These are phyloP conservation scores for Diorhabda carinulata DNA, from an alignment of 1,140 invertebrate species.

Conservation along the genomic window DNA sequence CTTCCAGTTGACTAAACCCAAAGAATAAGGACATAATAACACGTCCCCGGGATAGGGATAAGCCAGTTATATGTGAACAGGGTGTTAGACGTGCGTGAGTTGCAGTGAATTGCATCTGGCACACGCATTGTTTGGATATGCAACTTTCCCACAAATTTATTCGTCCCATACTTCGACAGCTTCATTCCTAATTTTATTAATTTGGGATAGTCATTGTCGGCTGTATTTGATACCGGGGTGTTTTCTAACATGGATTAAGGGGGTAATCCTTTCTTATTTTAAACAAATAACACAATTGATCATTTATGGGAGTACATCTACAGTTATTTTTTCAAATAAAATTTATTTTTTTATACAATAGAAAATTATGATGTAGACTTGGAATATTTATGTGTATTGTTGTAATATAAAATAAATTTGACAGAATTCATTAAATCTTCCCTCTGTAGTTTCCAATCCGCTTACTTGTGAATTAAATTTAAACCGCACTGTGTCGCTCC, in stretches of 20 bases:
- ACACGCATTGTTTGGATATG: conserved; percentile 37
- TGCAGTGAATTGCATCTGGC: conserved; percentile 43
- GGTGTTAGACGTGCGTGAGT: conserved; percentile 33
- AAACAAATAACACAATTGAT: too few relatives aligned
- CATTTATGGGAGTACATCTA: too few relatives aligned
- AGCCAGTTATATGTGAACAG: conserved; percentile 37
- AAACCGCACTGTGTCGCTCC: neutral
- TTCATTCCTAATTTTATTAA: conserved; percentile 14
- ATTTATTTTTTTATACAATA: too few relatives aligned
- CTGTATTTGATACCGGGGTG: too few relatives aligned
- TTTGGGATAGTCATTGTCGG: neutral
- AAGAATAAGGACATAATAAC: conserved; percentile 45
- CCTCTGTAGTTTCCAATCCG: too few relatives aligned
- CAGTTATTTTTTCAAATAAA: too few relatives aligned
- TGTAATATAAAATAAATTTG: too few relatives aligned
- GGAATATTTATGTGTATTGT: too few relatives aligned
- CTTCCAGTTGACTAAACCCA: conserved; percentile 42
- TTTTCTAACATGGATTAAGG: too few relatives aligned
- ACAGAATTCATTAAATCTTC: too few relatives aligned
- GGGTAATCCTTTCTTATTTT: too few relatives aligned
- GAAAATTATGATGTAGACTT: too few relatives aligned
- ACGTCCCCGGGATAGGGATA: conserved; percentile 41
- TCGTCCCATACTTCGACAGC: conserved; percentile 4
- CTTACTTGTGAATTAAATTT: neutral
- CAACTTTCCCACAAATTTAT: conserved; percentile 40